These are phyloP conservation scores for Atractosteus spatula DNA, from an alignment of 2,113 vertebrate genomes.

Conservation along the genomic window DNA sequence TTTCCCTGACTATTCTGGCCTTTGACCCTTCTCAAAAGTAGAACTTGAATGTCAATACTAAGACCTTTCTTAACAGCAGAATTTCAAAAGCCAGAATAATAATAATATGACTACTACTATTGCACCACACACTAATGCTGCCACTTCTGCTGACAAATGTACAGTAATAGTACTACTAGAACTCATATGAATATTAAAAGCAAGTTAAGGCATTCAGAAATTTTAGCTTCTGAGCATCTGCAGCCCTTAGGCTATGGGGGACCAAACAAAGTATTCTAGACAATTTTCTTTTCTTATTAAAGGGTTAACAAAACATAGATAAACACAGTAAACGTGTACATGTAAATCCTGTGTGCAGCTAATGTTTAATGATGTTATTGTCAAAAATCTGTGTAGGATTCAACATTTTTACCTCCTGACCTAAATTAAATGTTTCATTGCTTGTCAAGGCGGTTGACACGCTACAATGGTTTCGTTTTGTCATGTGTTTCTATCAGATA, in stretches of 20 bases:
- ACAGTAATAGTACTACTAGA: too few relatives aligned
- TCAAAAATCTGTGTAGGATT: slow-evolving; percentile 45
- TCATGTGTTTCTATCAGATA: slow-evolving; percentile 7
- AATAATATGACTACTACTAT: too few relatives aligned
- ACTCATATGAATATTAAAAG: too few relatives aligned
- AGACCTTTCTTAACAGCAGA: too few relatives aligned
- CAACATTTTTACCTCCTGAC: slow-evolving; percentile 34
- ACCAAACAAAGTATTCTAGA: too few relatives aligned
- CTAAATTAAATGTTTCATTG: slow-evolving; percentile 31
- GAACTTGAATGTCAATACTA: too few relatives aligned
- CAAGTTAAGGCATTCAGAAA: too few relatives aligned
- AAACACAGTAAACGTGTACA: too few relatives aligned
- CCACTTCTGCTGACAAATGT: too few relatives aligned
- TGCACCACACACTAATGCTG: too few relatives aligned
- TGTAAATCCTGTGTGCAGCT: background rate
- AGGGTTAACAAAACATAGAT: background rate
- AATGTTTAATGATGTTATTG: slow-evolving; percentile 35
- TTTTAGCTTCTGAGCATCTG: background rate
- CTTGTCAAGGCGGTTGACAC: slow-evolving; percentile 31
- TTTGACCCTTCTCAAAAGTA: background rate
- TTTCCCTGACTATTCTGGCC: background rate
- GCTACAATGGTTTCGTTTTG: slow-evolving; percentile 24
- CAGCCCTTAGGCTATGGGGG: background rate
- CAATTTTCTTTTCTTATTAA: background rate
- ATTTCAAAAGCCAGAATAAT: too few relatives aligned